A percentile compares a stretch with the other conserved stretches of the same genome.
phyloP scores from a whole-genome alignment of 2,113 vertebrate species.

The Mellivora capensis region DNA sequence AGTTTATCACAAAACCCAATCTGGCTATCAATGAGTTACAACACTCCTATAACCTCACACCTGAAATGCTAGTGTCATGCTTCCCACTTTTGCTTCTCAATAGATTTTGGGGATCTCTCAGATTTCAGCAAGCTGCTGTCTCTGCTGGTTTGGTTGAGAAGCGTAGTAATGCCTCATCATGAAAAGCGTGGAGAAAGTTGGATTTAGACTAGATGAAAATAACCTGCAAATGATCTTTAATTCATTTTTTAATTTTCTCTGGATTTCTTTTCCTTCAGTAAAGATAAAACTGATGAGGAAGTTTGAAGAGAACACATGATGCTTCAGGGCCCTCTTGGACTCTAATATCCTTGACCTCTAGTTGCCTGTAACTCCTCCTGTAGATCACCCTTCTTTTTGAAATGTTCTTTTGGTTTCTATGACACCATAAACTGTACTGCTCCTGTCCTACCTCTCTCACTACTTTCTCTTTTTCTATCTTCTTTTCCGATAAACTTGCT shows the following conservation, averaged over 20 bases:
- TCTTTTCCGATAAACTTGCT: neutral
- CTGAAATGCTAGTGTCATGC: neutral
- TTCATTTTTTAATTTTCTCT: conserved; percentile 34
- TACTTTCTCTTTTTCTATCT: neutral
- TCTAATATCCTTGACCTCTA: neutral
- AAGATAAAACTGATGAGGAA: neutral
- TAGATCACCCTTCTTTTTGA: conserved; percentile 2
- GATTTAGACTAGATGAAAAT: neutral
- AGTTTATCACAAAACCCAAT: neutral
- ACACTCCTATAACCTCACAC: neutral
- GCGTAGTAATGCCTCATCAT: neutral
- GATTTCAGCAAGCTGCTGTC: neutral
- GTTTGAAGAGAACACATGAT: neutral
- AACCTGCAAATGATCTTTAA: conserved; percentile 2
- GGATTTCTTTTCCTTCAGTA: neutral
- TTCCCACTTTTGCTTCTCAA: neutral
- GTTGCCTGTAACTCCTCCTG: neutral
- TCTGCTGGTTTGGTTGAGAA: neutral
- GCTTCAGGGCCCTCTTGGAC: conserved; percentile 10
- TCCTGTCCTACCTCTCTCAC: neutral
- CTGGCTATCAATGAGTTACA: neutral
- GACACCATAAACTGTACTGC: neutral
- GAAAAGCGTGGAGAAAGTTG: neutral
- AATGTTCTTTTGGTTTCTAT: conserved; percentile 42
- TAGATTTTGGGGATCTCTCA: neutral